Conservation (phyloP, 2,113 vertebrate species). For the Plecotus auritus region DNA sequence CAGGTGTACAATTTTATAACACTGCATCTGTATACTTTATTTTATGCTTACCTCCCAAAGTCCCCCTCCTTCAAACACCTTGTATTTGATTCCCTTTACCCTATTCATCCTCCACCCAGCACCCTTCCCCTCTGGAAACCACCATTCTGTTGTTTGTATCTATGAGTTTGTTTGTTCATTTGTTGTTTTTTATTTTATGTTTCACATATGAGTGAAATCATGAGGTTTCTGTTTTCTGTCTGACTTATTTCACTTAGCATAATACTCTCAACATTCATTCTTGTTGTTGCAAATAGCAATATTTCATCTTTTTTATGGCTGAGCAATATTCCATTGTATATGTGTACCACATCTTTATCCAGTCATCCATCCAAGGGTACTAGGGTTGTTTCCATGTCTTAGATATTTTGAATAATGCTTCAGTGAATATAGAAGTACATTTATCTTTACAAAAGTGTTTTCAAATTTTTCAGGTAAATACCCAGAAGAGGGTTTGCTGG, state of each 20-base stretch:
- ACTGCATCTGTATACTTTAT: background rate
- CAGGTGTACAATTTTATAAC: background rate
- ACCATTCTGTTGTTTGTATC: background rate
- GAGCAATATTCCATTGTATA: background rate
- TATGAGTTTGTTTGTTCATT: background rate
- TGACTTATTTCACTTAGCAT: background rate
- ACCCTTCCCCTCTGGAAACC: background rate
- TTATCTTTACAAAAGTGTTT: background rate
- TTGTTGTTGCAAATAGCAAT: background rate
- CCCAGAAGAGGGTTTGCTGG: background rate
- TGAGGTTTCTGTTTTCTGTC: background rate
- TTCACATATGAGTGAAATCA: background rate
- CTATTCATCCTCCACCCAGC: too few relatives aligned
- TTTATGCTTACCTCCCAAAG: background rate
- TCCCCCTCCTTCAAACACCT: background rate
- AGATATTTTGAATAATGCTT: background rate
- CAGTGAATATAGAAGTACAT: background rate
- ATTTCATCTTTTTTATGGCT: background rate
- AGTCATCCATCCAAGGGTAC: background rate
- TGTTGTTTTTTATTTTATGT: background rate
- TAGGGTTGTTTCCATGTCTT: background rate
- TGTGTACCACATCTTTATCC: background rate
- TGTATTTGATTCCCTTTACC: background rate
- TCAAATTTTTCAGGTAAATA: background rate
- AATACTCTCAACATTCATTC: background rate